Conservation (phyloP, 2,888 invertebrate genomes). For the Automeris io region DNA sequence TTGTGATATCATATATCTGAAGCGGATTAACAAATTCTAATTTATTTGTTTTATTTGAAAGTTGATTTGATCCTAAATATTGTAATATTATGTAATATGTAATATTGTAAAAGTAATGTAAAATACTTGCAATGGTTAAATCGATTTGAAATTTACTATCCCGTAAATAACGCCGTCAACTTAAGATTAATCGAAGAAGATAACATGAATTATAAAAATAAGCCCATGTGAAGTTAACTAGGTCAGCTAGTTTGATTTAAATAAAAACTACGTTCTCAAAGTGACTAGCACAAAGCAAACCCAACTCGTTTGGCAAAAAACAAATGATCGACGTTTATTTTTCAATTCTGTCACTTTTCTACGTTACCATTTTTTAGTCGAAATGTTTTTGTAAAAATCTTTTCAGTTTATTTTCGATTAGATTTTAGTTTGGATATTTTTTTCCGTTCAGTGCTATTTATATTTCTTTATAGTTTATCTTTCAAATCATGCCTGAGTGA, state of each 20-base stretch:
- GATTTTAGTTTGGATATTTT: conserved; percentile 53
- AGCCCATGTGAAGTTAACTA: too few relatives aligned
- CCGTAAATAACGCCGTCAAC: too few relatives aligned
- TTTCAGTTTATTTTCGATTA: conserved; percentile 54
- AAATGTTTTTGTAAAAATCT: conserved; percentile 68
- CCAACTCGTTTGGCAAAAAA: conserved; percentile 21
- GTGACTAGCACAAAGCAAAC: conserved; percentile 18
- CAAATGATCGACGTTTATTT: conserved; percentile 23
- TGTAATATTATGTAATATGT: too few relatives aligned
- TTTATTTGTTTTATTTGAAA: too few relatives aligned
- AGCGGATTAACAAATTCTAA: too few relatives aligned
- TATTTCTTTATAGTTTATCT: conserved; percentile 19
- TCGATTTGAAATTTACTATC: too few relatives aligned
- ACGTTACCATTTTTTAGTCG: conserved; percentile 38
- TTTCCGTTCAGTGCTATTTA: conserved; percentile 36
- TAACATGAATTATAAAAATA: too few relatives aligned
- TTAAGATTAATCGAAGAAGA: too few relatives aligned
- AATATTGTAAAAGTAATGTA: too few relatives aligned
- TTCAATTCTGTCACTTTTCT: conserved; percentile 44
- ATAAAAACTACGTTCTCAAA: neutral
- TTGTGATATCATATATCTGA: too few relatives aligned
- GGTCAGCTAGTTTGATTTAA: neutral
- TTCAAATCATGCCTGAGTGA: conserved; percentile 69
- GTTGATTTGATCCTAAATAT: too few relatives aligned
- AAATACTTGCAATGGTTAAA: too few relatives aligned